These are phyloP conservation scores for Nibea coibor DNA, from an alignment of 2,113 vertebrate genomes.

Conservation along the genomic window DNA sequence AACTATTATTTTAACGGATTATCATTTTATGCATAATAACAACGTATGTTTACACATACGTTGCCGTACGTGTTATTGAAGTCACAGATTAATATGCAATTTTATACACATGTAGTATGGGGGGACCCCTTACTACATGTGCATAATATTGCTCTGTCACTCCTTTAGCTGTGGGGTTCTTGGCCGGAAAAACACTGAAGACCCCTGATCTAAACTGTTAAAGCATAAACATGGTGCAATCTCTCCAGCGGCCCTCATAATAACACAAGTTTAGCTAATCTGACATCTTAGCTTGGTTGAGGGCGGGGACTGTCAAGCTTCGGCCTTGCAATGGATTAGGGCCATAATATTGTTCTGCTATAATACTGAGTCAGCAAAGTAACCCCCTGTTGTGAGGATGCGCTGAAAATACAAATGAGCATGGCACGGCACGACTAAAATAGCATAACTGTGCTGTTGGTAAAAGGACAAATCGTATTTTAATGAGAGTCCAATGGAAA, in stretches of 20 bases:
- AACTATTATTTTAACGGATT: too few species aligned
- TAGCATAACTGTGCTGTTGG: conserved; percentile 21
- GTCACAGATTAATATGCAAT: too few species aligned
- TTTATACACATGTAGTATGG: too few species aligned
- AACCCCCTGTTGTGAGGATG: conserved; percentile 63
- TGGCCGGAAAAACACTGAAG: neutral
- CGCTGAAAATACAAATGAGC: conserved; percentile 73
- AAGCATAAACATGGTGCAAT: neutral
- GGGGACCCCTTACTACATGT: too few species aligned
- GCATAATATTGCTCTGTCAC: too few species aligned
- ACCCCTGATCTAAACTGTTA: too few species aligned
- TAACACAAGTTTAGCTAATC: conserved; percentile 31
- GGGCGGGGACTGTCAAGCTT: conserved; percentile 36
- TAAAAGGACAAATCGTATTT: conserved; percentile 50
- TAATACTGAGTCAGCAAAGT: conserved; percentile 69
- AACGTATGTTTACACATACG: too few species aligned
- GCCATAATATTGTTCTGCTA: conserved; percentile 53
- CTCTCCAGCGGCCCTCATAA: conserved; percentile 18
- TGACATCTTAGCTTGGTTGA: conserved; percentile 27
- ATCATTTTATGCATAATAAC: too few species aligned
- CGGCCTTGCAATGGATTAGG: conserved; percentile 67
- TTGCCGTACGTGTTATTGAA: too few species aligned
- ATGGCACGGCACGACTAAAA: conserved; percentile 44
- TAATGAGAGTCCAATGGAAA: conserved; percentile 34
- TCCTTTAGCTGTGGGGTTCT: too few species aligned